Base-by-base conservation (phyloP, 2,888 invertebrate genomes). In the Cephus pulcher region DNA sequence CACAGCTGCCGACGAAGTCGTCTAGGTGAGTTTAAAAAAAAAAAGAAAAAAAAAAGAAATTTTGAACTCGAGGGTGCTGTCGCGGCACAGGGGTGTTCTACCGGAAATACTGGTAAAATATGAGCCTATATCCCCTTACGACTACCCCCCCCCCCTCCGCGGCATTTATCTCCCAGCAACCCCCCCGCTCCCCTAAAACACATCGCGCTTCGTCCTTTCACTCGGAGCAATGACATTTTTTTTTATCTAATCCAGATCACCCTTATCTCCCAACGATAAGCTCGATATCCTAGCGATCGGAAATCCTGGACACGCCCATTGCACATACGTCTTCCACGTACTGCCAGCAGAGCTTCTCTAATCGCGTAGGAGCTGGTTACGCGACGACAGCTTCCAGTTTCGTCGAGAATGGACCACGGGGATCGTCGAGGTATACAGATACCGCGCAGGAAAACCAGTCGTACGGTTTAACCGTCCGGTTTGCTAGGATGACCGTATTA, bases 71-170 rank as follows among this genome's bases (percentile, higher is more conserved):
- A 71, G 71, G 71, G 71, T 71, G 71, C 71, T 32, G 71, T 71
- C 34, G 77, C 56, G 75, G 69, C 69, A 73, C 75, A 78, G 75
- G 79, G 84, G 76, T 78, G 80, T 80, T 81, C 82, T 81, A 78
- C 81, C 83, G 85, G 85, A 85, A 86, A 85, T 86, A 82, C 81
- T 81, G 81, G 81, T 80, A 82, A 85, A 82, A 84, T 82, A 82
- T 82, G 83, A 23, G 56, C 23, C 1, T 23, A 12, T 56, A 30
- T 12, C 32, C 83, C 82, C 77, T 77, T 79, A 76, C 79, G 76
- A 82, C 84, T 84, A 82, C 82, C 84, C 33, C 33, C 33, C 33
- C 33, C 33, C 33, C 81, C 81, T 82, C 80, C 78, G 80, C 82
- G 80, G 3, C 1, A 56, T 56, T 23, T 56, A 23, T 37, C 56